A percentile compares a stretch with the other conserved stretches of the same genome.
phyloP scores from a whole-genome alignment of 2,113 vertebrate species.

The Cyprinus carpio region DNA sequence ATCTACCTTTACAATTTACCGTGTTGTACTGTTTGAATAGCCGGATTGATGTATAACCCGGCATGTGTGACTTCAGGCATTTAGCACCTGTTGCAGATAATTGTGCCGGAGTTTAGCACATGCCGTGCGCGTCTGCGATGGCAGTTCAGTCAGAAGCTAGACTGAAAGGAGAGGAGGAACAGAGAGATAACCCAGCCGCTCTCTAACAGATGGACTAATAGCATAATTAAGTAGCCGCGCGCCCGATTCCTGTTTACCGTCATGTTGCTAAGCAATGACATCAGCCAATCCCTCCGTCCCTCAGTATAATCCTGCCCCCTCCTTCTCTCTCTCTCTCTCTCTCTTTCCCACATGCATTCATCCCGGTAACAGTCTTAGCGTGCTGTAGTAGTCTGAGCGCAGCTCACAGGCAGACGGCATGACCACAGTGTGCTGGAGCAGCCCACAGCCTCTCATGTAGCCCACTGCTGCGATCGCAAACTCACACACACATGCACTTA shows the following conservation, averaged over 20 bases:
- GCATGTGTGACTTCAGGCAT: slow-evolving; percentile 11
- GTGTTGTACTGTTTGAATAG: background rate
- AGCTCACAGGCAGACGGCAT: slow-evolving; percentile 70
- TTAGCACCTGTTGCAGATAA: slow-evolving; percentile 52
- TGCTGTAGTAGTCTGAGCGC: slow-evolving; percentile 65
- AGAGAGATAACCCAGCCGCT: background rate
- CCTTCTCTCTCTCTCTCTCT: slow-evolving; percentile 58
- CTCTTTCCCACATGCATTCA: slow-evolving; percentile 60
- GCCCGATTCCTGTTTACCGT: slow-evolving; percentile 81
- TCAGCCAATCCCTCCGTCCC: slow-evolving; percentile 83
- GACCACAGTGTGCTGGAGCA: slow-evolving; percentile 64
- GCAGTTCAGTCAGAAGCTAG: slow-evolving; percentile 7
- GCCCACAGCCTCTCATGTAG: slow-evolving; percentile 64
- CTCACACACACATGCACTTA: slow-evolving; percentile 19
- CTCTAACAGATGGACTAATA: slow-evolving; percentile 78
- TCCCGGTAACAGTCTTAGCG: slow-evolving; percentile 63
- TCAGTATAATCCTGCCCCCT: slow-evolving; percentile 75
- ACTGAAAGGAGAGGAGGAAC: slow-evolving; percentile 34
- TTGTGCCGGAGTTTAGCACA: slow-evolving; percentile 11
- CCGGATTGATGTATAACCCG: background rate
- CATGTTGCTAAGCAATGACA: slow-evolving; percentile 91
- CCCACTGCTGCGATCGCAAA: slow-evolving; percentile 48
- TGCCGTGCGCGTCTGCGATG: background rate
- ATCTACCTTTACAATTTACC: background rate
- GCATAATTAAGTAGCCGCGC: slow-evolving; percentile 79